A percentile compares a stretch with the other conserved stretches of the same genome.
Evolutionary conservation across 2,888 invertebrate species (phyloP).

Genomic region (Bursaphelenchus okinawaensis): DNA sequence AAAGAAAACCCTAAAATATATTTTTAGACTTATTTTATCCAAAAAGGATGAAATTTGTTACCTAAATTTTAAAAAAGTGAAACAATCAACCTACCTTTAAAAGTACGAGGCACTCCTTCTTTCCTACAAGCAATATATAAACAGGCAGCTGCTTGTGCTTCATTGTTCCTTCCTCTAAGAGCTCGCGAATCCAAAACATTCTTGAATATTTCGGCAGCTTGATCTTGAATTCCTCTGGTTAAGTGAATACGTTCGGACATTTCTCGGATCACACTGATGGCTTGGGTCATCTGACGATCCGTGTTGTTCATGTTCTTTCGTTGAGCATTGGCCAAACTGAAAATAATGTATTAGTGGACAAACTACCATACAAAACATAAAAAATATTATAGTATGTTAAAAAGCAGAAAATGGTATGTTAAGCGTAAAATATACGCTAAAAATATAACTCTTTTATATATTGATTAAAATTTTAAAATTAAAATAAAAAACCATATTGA

Average conservation of each 20-base stretch:
- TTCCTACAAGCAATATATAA: slow-evolving; percentile 97
- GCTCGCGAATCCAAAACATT: slow-evolving; percentile 63
- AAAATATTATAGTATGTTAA: too few species aligned
- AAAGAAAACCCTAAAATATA: neutral
- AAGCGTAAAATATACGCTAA: too few species aligned
- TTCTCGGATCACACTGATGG: slow-evolving; percentile 89
- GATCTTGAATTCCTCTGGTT: slow-evolving; percentile 90
- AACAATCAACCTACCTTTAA: slow-evolving; percentile 64
- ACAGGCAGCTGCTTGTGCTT: slow-evolving; percentile 96
- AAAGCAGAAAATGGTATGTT: too few species aligned
- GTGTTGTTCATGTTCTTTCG: slow-evolving; percentile 73
- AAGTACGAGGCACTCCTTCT: slow-evolving; percentile 95
- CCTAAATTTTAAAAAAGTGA: neutral
- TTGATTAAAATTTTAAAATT: too few species aligned
- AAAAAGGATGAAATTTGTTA: neutral
- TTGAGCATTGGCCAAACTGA: slow-evolving; percentile 54
- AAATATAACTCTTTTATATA: too few species aligned
- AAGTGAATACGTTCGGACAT: slow-evolving; percentile 98
- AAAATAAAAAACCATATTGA: too few species aligned
- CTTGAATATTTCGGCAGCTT: slow-evolving; percentile 92
- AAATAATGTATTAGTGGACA: slow-evolving; percentile 16
- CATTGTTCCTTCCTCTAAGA: slow-evolving; percentile 73
- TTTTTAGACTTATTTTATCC: neutral
- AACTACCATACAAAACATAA: too few species aligned
- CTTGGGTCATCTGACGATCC: slow-evolving; percentile 87